Evolutionary conservation across 2,113 vertebrate genomes (phyloP), one percentile per base, ranked within the genome.

Genomic region (Garra rufa): DNA sequence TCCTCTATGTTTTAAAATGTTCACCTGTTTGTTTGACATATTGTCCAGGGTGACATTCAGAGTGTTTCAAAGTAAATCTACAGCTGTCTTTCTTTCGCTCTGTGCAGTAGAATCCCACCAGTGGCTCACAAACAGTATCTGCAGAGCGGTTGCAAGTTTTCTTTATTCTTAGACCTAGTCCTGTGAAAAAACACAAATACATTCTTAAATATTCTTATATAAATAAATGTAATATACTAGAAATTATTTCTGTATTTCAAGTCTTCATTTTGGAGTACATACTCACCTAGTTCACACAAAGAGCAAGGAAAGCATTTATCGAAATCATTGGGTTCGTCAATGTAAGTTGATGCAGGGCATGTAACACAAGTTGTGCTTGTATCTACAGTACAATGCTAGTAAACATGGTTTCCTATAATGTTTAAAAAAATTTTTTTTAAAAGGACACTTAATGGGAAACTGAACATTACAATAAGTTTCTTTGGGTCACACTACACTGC

Each of bases 11-110:
- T n/a, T n/a, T n/a, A n/a, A n/a, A n/a, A 69, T 48, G 77, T 52
- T 43, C 41, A 85, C 89, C 89, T 77, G 77, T 26, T 17, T 81
- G 76, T 3, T 28, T 86, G 50, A 88, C 83, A 61, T 87, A 88
- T 48, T 85, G 84, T 43, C 87, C 80, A 50, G 84, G 74, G 41
- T 17, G 43, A 71, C 89, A 90, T 55, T 30, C 71, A 26, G 73
- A 82, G 74, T 88, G 86, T 84, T 70, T 34, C 48, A 69, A 11
- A 44, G 87, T 86, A 28, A 19, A 41, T 63, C 2, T 76, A 81
- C 90, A 91, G 15, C 86, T 87, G 19, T 63, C 24, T 14, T 78
- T 67, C 38, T 77, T n/a, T 80, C 24, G 3, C 5, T 59, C 9
- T 43, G 17, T 43, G 48, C 81, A 83, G 69, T 69, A 78, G 9